These are phyloP conservation scores for Euzophera pinguis DNA, from an alignment of 2,888 invertebrate genomes.

Conservation along the genomic window DNA sequence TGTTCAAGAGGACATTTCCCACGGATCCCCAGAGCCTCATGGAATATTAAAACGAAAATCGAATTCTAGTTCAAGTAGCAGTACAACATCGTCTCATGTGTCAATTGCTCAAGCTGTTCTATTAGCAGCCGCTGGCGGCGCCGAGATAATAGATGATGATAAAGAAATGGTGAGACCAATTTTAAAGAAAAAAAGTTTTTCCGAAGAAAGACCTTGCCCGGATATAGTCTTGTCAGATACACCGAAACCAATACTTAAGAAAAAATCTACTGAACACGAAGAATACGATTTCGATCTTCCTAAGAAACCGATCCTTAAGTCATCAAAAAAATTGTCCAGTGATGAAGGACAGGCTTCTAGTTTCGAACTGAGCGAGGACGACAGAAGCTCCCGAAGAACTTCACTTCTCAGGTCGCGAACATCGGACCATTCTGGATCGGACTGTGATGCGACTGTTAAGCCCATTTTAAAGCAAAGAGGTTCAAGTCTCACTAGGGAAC, in stretches of 20 bases:
- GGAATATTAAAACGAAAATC: slow-evolving; percentile 90
- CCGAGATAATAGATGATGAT: slow-evolving; percentile 76
- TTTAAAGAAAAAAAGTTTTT: slow-evolving; percentile 89
- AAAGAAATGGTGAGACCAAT: slow-evolving; percentile 86
- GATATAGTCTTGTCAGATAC: slow-evolving; percentile 68
- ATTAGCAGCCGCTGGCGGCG: slow-evolving; percentile 82
- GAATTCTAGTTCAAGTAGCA: slow-evolving; percentile 83
- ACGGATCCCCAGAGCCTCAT: slow-evolving; percentile 85
- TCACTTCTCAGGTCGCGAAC: slow-evolving; percentile 78
- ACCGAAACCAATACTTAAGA: slow-evolving; percentile 91
- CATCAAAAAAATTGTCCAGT: slow-evolving; percentile 83
- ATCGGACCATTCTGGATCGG: slow-evolving; percentile 76
- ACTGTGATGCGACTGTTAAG: slow-evolving; percentile 78
- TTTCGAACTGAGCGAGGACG: slow-evolving; percentile 78
- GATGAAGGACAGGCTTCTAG: slow-evolving; percentile 80
- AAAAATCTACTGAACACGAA: slow-evolving; percentile 89
- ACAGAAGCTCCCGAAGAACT: slow-evolving; percentile 77
- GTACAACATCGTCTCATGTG: slow-evolving; percentile 82
- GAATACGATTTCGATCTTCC: slow-evolving; percentile 86
- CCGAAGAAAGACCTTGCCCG: slow-evolving; percentile 82
- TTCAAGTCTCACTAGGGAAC: slow-evolving; percentile 80
- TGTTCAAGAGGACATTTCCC: slow-evolving; percentile 80
- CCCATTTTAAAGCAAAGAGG: slow-evolving; percentile 84
- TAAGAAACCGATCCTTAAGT: slow-evolving; percentile 88
- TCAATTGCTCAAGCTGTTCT: slow-evolving; percentile 85